Base-by-base conservation (phyloP, 1,140 invertebrate genomes). In the Manduca sexta region DNA sequence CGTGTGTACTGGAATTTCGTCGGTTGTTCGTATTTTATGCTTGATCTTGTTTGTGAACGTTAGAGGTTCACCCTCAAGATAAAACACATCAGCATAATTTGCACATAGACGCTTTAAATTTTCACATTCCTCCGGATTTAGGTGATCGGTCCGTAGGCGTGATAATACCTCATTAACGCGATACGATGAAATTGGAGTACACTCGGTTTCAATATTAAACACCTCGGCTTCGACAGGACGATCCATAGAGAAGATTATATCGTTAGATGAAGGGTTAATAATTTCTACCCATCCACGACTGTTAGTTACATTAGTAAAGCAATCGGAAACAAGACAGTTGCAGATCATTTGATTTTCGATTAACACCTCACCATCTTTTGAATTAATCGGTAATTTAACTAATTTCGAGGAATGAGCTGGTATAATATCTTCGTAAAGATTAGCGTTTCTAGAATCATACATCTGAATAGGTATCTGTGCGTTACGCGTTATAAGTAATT, bases 31-130 rank as follows among this genome's bases (percentile, higher is more conserved):
- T 12, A 44, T 49, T 7, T 16, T 15, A 26, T 49, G 47, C 35
- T 42, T 41, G 17, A 49, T 42, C 35, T 42, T 41, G 13, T 49
- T 42, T 2, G 47, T 49, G 10, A 49, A 49, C 4, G 47, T 49
- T 2, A 49, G 16, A 14, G 41, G 31, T 30, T 50, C 48, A 13
- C 41, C 33, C 2, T 50, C 33, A n/a, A 50, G 7, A 44, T 50
- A 63, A 15, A 68, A 61, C 52, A 57, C 44, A 16, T 65, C 35
- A 8, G 26, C 37, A 47, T 48, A 50, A 11, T 39, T 10, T 11
- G 2, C 15, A 17, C 37, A 39, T 16, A 39, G 8, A 18, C 11
- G n/a, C 8, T 1, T 13, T 18, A 41, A 18, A 18, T 41, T 21
- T 10, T 5, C 39, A 7, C 13, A 8, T 41, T 41, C 39, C 11